Conservation (phyloP, 2,113 vertebrate species). For the Lathamus discolor region DNA sequence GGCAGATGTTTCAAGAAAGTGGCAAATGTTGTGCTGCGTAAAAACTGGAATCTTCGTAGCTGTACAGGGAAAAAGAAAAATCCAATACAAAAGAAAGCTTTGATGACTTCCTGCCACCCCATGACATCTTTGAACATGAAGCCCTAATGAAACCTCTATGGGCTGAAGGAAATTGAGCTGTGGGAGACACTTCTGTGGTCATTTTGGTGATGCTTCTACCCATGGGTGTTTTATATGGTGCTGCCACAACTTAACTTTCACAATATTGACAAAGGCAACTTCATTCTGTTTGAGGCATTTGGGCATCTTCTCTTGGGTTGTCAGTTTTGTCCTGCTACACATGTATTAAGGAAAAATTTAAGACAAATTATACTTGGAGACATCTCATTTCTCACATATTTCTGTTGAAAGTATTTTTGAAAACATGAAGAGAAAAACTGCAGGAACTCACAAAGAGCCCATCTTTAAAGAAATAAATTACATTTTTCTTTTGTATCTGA, state of each 20-base stretch:
- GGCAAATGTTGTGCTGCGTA: neutral
- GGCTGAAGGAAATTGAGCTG: neutral
- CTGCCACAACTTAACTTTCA: neutral
- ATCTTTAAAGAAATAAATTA: neutral
- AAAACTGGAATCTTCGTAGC: neutral
- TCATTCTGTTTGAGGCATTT: neutral
- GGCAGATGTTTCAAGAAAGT: neutral
- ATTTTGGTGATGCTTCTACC: neutral
- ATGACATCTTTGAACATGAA: neutral
- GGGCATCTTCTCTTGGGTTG: neutral
- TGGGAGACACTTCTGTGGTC: neutral
- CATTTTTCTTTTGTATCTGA: neutral
- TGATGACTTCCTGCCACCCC: neutral
- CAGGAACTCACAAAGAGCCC: neutral
- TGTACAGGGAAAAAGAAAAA: neutral
- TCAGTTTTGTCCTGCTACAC: neutral
- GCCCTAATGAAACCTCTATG: neutral
- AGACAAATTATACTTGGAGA: neutral
- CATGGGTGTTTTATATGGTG: neutral
- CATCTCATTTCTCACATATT: neutral
- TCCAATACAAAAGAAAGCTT: neutral
- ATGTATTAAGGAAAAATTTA: neutral
- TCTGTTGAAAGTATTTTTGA: neutral
- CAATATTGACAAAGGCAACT: neutral
- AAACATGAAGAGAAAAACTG: neutral